Percentiles rank a stretch among this genome's conserved stretches.
Evolutionary conservation across 2,113 vertebrate species (phyloP).

Genomic region (Strix uralensis): DNA sequence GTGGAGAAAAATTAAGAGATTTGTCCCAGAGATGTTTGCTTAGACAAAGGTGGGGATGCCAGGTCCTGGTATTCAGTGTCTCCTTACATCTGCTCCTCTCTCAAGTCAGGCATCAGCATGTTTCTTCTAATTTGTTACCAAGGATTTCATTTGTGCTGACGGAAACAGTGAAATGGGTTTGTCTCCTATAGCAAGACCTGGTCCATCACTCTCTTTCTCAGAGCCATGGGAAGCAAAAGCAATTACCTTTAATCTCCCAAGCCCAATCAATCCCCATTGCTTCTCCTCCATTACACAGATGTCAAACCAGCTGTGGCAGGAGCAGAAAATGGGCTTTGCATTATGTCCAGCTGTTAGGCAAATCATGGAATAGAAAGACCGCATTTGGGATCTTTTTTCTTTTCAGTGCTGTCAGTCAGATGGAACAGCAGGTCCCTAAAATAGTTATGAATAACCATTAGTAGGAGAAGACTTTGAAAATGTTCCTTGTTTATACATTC

Average conservation of each 20-base stretch:
- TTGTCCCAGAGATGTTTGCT: background rate
- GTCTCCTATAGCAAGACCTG: background rate
- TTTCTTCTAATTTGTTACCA: background rate
- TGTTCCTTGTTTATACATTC: conserved; percentile 49
- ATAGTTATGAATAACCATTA: conserved; percentile 48
- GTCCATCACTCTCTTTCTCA: background rate
- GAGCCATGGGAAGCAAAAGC: background rate
- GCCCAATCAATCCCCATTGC: background rate
- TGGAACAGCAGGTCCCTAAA: conserved; percentile 32
- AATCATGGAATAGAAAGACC: background rate
- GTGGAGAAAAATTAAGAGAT: background rate
- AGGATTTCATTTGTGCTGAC: background rate
- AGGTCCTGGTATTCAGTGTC: background rate
- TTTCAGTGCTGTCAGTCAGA: conserved; percentile 43
- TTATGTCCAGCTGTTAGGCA: conserved; percentile 31
- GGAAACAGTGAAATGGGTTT: background rate
- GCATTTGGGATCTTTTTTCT: background rate
- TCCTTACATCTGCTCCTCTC: background rate
- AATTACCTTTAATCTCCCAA: background rate
- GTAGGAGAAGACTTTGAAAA: conserved; percentile 39
- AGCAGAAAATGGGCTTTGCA: conserved; percentile 37
- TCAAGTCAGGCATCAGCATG: rapidly evolving
- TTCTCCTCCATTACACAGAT: background rate
- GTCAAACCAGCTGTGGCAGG: conserved; percentile 31
- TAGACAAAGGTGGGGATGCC: background rate